Base-by-base conservation (phyloP, 2,797 vertebrate genomes). In the Platyrinchus mystaceus region DNA sequence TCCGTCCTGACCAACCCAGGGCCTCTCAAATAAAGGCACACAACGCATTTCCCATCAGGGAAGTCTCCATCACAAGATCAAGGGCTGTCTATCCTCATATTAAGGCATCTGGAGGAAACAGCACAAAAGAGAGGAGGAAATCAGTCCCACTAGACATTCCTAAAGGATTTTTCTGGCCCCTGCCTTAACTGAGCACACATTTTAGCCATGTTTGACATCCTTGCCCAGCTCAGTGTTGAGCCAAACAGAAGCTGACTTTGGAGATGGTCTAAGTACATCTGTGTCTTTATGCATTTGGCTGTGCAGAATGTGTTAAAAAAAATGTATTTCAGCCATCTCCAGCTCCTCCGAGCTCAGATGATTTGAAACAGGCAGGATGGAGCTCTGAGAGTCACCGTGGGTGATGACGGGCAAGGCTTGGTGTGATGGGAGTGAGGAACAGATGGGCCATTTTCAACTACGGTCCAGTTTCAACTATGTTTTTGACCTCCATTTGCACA, bases 231-330 rank as follows among this genome's bases (percentile, higher is more conserved):
- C 60, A 68, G 41, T 20, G 44, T 58, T 77, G 91, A 92, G 95
- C 93, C 94, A 96, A 96, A 89, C 91, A 93, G 95, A 93, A 95
- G 91, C 91, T 95, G 91, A 68, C 87, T 95, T 89, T 94, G 96
- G 91, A 96, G 95, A 91, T 94, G 93, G 49, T 78, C 14, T 43
- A 76, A 90, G 59, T 67, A 84, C 67, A 52, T 90, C 90, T 95
- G 90, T 2, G 20, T 77, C 81, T 94, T 95, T 56, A 59, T 82
- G 75, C 19, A 19, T 79, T 93, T 93, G 91, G 47, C 92, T 74
- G 34, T 44, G 71, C 52, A 82, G 36, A 77, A 36, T 34, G 73
- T 0, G 2, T 64, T 70, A 49, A 87, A 79, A 92, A 87, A 87
- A 70, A 52, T 2, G 68, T 5, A 34, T 30, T 81, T 75, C 69